Conservation (phyloP, 2,113 vertebrate genomes). For the Mastomys natalensis region DNA sequence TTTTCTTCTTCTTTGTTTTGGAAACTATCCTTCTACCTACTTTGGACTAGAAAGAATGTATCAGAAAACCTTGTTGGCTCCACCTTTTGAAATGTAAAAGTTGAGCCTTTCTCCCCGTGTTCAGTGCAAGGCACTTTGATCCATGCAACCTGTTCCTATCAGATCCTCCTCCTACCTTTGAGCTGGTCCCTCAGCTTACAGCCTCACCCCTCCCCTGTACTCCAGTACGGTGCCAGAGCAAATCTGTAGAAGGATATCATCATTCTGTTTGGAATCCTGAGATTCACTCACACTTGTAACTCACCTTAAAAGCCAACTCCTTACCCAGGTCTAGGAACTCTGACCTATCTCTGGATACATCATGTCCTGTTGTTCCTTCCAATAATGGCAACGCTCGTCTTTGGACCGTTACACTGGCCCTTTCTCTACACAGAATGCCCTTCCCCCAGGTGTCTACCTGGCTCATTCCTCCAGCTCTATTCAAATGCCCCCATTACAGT, state of each 20-base stretch:
- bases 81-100: not conserved
- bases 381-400: not conserved
- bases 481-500: not conserved
- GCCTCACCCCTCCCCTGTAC: not conserved
- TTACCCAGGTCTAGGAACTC: not conserved
- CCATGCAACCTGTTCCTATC: not conserved
- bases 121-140: not conserved
- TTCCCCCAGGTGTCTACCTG: not conserved
- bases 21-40: not conserved
- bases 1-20: not conserved
- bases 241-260: not conserved
- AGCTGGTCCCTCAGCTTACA: not conserved
- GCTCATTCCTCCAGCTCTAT: not conserved
- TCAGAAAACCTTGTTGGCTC: not conserved
- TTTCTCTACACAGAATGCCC: not conserved
- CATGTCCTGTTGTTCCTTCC: not conserved
- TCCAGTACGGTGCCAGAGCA: not conserved
- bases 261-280: not conserved
- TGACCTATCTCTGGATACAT: not conserved
- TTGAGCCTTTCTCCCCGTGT: not conserved
- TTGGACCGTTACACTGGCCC: not conserved
- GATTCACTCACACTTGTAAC: not conserved
- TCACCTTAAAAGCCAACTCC: slow-evolving; percentile 19
- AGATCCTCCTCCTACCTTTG: not conserved
- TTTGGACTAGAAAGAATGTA: not conserved